Evolutionary conservation across 2,888 invertebrate species (phyloP), one percentile per base, ranked within the genome.

Genomic region (Zygothrica quintamaculata): DNA sequence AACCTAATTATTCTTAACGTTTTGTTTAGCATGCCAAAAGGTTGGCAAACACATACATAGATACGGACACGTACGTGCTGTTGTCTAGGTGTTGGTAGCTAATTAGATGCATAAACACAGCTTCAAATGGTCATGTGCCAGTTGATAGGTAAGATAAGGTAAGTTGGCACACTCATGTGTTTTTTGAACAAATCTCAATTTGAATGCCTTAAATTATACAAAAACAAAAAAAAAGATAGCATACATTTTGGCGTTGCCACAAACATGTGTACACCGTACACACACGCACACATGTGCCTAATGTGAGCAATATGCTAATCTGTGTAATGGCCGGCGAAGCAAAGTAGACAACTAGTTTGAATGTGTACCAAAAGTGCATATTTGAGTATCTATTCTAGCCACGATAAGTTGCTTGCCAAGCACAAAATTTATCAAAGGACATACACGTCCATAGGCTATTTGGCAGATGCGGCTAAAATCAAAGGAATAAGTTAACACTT

Each of bases 141-240:
- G n/a, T 29, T 47, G 70, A 77, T 74, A 72, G 53, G n/a, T n/a
- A 50, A 73, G 61, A 76, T 65, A 73, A 58, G 18, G 18, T 22
- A 5, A 22, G 18, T 5, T 22, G 18, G 18, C 18, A 22, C 18
- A 22, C 18, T 31, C 36, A 36, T 31, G 3, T 31, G 13, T 36
- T 36, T 1, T 11, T 2, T 15, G 31, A 46, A 46, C 46, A 18
- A 33, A 34, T 18, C 15, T 33, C 39, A 25, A 68, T 78, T 78
- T 62, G 75, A 62, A 68, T 68, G 56, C 43, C 36, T 33, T 52
- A 51, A 57, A 50, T 58, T 58, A 52, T 57, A 36, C 56, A 37
- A 31, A n/a, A n/a, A n/a, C n/a, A n/a, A n/a, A n/a, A n/a, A n/a
- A 46, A 34, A 59, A 0, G 1, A 26, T 60, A 61, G 59, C 70